Percentiles rank a stretch among this genome's conserved stretches.
These are phyloP conservation scores for Chydorus sphaericus DNA, from an alignment of 2,888 invertebrate genomes.

Conservation along the genomic window DNA sequence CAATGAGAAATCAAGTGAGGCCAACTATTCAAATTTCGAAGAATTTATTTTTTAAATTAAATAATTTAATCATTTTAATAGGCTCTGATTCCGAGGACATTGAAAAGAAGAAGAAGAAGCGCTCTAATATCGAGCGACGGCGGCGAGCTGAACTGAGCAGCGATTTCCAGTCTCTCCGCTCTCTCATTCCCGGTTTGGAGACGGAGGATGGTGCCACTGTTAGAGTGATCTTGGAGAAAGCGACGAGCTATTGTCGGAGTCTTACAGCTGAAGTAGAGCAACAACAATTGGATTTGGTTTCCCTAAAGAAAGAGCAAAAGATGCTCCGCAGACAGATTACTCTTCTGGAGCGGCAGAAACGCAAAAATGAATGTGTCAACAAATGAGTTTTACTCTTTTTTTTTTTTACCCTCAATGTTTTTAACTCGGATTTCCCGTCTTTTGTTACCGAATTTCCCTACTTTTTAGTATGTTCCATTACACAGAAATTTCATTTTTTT, in stretches of 20 bases:
- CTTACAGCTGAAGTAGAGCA: slow-evolving; percentile 38
- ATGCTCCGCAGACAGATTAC: slow-evolving; percentile 39
- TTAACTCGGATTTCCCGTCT: no score
- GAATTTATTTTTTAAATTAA: no score
- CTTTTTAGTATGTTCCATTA: no score
- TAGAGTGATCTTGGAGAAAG: slow-evolving; percentile 68
- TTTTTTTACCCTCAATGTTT: no score
- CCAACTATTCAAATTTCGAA: no score
- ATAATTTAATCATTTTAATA: no score
- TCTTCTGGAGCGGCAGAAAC: slow-evolving; percentile 8
- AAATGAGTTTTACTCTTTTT: no score
- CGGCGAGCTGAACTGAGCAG: slow-evolving; percentile 74
- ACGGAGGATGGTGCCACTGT: slow-evolving; percentile 72
- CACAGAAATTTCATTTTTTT: no score
- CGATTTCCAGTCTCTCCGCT: slow-evolving; percentile 66
- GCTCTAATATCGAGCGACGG: slow-evolving; percentile 86
- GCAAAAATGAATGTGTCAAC: background rate
- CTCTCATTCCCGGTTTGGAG: slow-evolving; percentile 60
- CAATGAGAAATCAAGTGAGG: no score
- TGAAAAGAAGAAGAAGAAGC: slow-evolving; percentile 63
- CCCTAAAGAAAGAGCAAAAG: slow-evolving; percentile 45
- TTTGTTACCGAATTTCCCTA: no score
- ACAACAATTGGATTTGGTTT: slow-evolving; percentile 38
- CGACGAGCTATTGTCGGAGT: slow-evolving; percentile 50
- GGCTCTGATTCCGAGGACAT: slow-evolving; percentile 46